Conservation (phyloP, 1,140 invertebrate species). For the Drosophila lacteicornis region DNA sequence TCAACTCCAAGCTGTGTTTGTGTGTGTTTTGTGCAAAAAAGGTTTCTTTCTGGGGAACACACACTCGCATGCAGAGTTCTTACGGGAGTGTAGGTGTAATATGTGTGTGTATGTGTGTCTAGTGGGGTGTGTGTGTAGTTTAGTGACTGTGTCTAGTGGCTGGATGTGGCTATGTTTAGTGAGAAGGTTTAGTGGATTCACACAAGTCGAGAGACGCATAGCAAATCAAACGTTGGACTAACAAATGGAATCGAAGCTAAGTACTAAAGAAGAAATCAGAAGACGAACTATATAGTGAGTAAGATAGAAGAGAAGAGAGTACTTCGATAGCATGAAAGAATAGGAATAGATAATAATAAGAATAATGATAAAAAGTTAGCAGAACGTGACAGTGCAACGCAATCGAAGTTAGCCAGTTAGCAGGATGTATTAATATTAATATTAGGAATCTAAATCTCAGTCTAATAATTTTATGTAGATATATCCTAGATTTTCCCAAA, state of each 20-base stretch:
- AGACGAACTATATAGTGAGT: constrained; percentile 59
- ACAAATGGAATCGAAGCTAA: constrained; percentile 52
- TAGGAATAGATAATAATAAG: constrained; percentile 27
- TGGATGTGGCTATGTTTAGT: constrained; percentile 1
- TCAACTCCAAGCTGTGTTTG: constrained; percentile 47
- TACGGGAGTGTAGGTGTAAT: constrained; percentile 11
- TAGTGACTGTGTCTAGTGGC: constrained; percentile 13
- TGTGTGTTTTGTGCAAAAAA: constrained; percentile 38
- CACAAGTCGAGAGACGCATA: constrained; percentile 71
- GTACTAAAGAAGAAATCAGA: constrained; percentile 51
- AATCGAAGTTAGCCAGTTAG: constrained; percentile 51
- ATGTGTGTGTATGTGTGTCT: constrained; percentile 27
- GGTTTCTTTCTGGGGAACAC: constrained; percentile 38
- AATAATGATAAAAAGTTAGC: constrained; percentile 37
- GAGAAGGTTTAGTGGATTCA: constrained; percentile 26
- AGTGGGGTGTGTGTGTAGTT: neutral
- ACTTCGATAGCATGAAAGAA: constrained; percentile 50
- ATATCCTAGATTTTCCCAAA: neutral
- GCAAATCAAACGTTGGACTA: constrained; percentile 66
- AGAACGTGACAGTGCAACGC: constrained; percentile 30
- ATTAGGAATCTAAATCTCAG: neutral
- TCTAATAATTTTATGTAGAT: too few species aligned
- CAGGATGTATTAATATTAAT: neutral
- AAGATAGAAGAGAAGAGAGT: constrained; percentile 42
- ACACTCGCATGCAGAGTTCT: constrained; percentile 57